phyloP scores from a whole-genome alignment of 2,888 invertebrate species.

The Bunonema sp. region DNA sequence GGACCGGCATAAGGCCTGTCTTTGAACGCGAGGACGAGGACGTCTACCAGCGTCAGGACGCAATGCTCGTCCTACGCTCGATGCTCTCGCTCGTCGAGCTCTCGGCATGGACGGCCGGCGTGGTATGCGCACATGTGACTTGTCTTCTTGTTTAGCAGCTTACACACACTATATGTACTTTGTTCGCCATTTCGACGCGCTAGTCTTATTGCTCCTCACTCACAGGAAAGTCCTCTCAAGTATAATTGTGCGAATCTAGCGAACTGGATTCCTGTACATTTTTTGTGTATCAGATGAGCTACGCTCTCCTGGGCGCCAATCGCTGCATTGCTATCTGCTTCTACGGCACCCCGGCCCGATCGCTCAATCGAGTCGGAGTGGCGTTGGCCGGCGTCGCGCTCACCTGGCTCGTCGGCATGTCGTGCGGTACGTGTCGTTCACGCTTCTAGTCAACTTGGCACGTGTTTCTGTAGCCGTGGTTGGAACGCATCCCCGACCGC shows the following conservation, averaged over 20 bases:
- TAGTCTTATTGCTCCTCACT: background rate
- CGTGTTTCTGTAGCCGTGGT: conserved; percentile 16
- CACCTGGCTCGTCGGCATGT: conserved; percentile 35
- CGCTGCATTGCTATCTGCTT: conserved; percentile 39
- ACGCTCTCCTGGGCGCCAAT: conserved; percentile 17
- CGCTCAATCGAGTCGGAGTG: conserved; percentile 29
- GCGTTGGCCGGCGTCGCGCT: conserved; percentile 25
- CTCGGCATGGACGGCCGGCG: conserved; percentile 37
- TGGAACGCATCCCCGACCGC: conserved; percentile 24
- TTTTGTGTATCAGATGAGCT: conserved; percentile 14
- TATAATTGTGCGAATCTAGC: too few species aligned
- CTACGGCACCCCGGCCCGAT: conserved; percentile 33
- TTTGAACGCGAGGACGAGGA: too few species aligned
- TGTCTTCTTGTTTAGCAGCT: background rate
- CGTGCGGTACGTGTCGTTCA: conserved; percentile 8
- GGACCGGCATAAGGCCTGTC: too few species aligned
- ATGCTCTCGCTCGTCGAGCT: conserved; percentile 26
- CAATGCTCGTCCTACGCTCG: conserved; percentile 6
- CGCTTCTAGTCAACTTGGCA: background rate
- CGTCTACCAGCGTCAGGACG: too few species aligned
- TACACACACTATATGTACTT: background rate
- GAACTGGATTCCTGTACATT: background rate
- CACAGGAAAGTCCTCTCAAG: background rate
- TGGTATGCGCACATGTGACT: too few species aligned
- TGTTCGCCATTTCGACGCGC: background rate